Conservation (phyloP, 2,797 vertebrate species). For the Peromyscus aztecus region DNA sequence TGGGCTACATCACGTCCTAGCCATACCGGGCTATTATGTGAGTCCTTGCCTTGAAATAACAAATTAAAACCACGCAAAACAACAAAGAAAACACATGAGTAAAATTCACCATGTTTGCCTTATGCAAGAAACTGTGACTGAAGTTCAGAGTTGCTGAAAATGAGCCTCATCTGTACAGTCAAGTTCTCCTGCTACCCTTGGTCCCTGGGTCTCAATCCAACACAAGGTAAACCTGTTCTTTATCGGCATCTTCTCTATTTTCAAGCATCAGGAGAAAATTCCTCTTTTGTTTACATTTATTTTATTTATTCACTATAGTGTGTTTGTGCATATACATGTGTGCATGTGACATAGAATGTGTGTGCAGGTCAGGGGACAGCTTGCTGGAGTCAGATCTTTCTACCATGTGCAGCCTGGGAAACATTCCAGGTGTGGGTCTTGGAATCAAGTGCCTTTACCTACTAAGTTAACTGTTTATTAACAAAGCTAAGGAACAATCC, state of each 20-base stretch:
- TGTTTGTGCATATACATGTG: not conserved
- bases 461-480: not conserved
- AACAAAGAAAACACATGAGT: not conserved
- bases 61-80: not conserved
- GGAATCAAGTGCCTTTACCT: not conserved
- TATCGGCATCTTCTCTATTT: not conserved
- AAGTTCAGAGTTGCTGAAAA: not conserved
- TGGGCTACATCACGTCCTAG: not conserved
- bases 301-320: not conserved
- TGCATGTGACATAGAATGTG: not conserved
- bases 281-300: not conserved
- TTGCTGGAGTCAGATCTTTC: not conserved
- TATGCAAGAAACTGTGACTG: not conserved
- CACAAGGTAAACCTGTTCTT: fast-evolving
- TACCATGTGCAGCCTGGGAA: not conserved
- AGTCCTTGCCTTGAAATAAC: not conserved
- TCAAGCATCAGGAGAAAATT: not conserved
- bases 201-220: fast-evolving
- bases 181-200: too few relatives aligned
- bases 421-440: not conserved
- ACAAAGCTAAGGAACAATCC: not conserved
- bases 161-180: too few relatives aligned
- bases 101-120: not conserved
- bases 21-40: not conserved
- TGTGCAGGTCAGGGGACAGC: not conserved